Evolutionary conservation across 2,888 invertebrate genomes (phyloP), one percentile per base, ranked within the genome.

Genomic region (Volucella inanis): DNA sequence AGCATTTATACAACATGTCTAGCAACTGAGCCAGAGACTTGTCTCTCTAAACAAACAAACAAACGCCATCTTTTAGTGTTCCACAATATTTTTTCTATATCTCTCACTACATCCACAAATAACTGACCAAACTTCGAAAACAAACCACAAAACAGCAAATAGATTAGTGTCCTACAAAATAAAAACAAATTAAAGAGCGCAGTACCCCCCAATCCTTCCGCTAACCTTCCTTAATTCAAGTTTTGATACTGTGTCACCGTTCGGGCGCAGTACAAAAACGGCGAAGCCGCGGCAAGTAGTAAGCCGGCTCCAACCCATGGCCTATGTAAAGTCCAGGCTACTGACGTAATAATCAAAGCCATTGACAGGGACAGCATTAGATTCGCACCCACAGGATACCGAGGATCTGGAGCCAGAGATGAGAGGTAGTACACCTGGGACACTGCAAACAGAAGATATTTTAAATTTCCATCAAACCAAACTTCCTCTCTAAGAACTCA

Each of bases 301-400:
- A 94, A 89, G 9, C 93, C 93, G 76, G 92, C 92, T 2, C 93
- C 94, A 49, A 94, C 90, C 92, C 93, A 92, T 9, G 94, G 94
- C 65, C 93, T 91, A 88, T 94, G 93, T 45, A 93, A 87, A 15
- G 93, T 91, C 94, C 94, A 94, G 10, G 93, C 93, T 14, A 93
- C 89, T 2, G 94, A 92, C 10, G 93, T 93, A 15, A 93, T 92
- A 38, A 93, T 89, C 45, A 94, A 87, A 9, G 93, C 92, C 50
- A 93, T 87, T 0, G 94, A 94, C 39, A 93, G 89, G 1, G 94
- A 93, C 43, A 93, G 90, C 15, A 92, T 88, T 9, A 94, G 89
- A 88, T 93, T 93, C 0, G 92, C 90, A 1, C 92, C 91, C 3
- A 93, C 91, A 0, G 92, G 92, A 75, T 89, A 90, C 1, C 88